These are phyloP conservation scores for Chionomys nivalis DNA, from an alignment of 2,113 vertebrate species.

Conservation along the genomic window DNA sequence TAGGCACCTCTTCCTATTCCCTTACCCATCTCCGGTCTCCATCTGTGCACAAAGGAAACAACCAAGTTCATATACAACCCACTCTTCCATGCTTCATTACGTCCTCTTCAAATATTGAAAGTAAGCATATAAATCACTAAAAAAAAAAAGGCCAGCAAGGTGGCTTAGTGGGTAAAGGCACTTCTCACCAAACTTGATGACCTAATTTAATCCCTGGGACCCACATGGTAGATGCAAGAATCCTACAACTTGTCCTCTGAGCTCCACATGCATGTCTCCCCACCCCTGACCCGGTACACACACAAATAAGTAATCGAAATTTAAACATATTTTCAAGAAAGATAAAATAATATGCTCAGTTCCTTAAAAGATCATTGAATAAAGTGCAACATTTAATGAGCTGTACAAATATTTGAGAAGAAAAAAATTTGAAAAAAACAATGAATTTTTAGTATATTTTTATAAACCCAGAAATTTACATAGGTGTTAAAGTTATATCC, in stretches of 20 bases:
- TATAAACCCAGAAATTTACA: constrained; percentile 11
- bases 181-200: no score
- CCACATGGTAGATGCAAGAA: not conserved
- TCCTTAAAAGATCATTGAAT: constrained; percentile 41
- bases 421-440: constrained; percentile 35
- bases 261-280: not conserved
- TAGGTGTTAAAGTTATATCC: not conserved
- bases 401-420: not conserved
- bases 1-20: not conserved
- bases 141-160: not conserved
- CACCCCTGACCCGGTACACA: no score
- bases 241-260: not conserved
- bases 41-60: not conserved
- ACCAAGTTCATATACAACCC: not conserved
- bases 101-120: constrained; percentile 32
- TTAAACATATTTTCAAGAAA: not conserved
- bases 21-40: not conserved
- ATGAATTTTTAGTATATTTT: constrained; percentile 24
- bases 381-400: constrained; percentile 25
- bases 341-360: not conserved
- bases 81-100: not conserved
- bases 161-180: no score
- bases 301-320: not conserved
- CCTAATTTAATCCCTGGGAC: not conserved
- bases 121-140: not conserved